Conservation (phyloP, 2,888 invertebrate species). For the Agonum fuliginosum region DNA sequence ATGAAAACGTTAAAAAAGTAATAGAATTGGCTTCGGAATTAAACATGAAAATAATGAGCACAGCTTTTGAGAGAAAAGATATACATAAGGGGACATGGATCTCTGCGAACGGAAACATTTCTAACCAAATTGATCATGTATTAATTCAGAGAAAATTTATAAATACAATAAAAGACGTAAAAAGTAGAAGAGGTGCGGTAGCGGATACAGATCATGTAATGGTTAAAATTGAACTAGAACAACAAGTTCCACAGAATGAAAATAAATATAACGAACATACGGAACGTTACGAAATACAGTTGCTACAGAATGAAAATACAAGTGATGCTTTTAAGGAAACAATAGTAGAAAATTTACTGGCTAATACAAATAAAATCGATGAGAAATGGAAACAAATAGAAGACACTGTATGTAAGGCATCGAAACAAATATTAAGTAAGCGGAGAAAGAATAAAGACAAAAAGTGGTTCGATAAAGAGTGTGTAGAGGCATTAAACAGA, state of each 20-base stretch:
- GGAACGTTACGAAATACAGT: not conserved
- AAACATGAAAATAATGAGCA: not conserved
- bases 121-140: conserved; percentile 56
- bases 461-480: conserved; percentile 3
- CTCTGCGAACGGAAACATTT: conserved; percentile 30
- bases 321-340: not conserved
- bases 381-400: not conserved
- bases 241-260: not conserved
- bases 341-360: not conserved
- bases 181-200: not conserved
- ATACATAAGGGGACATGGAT: too few relatives aligned
- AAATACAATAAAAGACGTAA: too few relatives aligned
- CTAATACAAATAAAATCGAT: not conserved
- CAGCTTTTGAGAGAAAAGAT: not conserved
- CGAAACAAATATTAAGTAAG: not conserved
- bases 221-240: not conserved
- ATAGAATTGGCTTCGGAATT: not conserved
- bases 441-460: not conserved
- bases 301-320: not conserved
- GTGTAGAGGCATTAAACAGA: not conserved
- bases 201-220: not conserved
- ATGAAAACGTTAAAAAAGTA: not conserved
- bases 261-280: not conserved
- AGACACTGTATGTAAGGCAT: not conserved
- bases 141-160: conserved; percentile 42